These are phyloP conservation scores for Cromileptes altivelis DNA, from an alignment of 2,113 vertebrate genomes.

Conservation along the genomic window DNA sequence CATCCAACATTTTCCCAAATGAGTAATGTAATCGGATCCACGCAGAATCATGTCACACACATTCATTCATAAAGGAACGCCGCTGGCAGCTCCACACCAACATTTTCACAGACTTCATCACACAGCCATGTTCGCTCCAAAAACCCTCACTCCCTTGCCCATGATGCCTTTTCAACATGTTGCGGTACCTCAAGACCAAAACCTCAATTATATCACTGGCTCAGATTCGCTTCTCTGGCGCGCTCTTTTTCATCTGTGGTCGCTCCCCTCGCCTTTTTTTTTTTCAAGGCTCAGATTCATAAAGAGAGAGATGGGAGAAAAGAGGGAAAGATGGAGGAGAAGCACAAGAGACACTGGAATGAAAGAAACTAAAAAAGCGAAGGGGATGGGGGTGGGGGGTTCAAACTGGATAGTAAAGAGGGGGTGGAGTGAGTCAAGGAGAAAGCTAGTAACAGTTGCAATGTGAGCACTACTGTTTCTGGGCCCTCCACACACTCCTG, in stretches of 20 bases:
- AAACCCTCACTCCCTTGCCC: slow-evolving; percentile 37
- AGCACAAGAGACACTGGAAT: slow-evolving; percentile 31
- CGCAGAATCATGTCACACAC: slow-evolving; percentile 29
- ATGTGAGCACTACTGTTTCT: slow-evolving; percentile 83
- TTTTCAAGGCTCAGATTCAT: slow-evolving; percentile 14
- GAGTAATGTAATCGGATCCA: slow-evolving; percentile 38
- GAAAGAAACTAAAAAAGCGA: background rate
- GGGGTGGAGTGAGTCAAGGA: slow-evolving; percentile 36
- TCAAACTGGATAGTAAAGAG: slow-evolving; percentile 29
- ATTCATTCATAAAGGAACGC: slow-evolving; percentile 45
- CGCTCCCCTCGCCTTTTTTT: background rate
- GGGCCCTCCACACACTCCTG: slow-evolving; percentile 75
- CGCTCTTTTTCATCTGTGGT: slow-evolving; percentile 53
- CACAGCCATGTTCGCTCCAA: slow-evolving; percentile 30
- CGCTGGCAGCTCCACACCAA: slow-evolving; percentile 31
- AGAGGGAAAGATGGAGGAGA: slow-evolving; percentile 26
- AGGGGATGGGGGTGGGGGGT: background rate
- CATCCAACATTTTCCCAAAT: slow-evolving; percentile 27
- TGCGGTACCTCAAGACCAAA: slow-evolving; percentile 65
- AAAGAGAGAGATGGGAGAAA: slow-evolving; percentile 28
- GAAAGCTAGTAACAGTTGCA: slow-evolving; percentile 60
- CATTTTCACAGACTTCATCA: slow-evolving; percentile 45
- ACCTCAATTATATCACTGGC: slow-evolving; percentile 75
- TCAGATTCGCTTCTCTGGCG: slow-evolving; percentile 33
- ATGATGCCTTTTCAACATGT: slow-evolving; percentile 80